Evolutionary conservation across 2,797 vertebrate species (phyloP), one percentile per base, ranked within the genome.

Genomic region (Phrynocephalus vlangalii): DNA sequence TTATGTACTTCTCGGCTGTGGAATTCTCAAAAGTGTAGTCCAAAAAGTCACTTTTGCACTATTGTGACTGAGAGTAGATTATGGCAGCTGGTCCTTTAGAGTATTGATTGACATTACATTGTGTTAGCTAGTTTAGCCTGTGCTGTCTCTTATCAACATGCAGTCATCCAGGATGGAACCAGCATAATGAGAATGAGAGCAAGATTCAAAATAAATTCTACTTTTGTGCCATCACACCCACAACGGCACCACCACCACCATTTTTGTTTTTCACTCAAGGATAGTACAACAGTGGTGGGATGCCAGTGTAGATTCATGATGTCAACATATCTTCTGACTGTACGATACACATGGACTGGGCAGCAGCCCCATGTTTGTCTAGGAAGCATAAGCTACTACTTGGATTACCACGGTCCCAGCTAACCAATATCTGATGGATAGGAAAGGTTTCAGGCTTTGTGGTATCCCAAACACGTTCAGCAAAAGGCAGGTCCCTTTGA

Each of bases 401-500:
- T 6, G 30, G 38, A 44, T 20, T 73, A 1, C 18, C n/a, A 70
- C 0, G 80, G 1, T 78, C 79, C 82, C 48, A 30, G 67, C 83
- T 44, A 44, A 44, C 38, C 5, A 44, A 44, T 44, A 44, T 44
- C 38, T 44, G 38, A 44, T 44, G 38, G 38, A 44, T 44, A 44
- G 38, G 38, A 85, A 91, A 90, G 63, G 44, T 24, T 88, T 87
- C 89, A 15, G 89, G 94, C 87, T 91, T 90, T 50, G 84, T 82
- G 52, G 8, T 85, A 86, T 91, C 33, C 88, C 28, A 92, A 86
- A 63, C 30, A 80, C 48, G 72, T 88, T 77, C 68, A 78, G 50
- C 86, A 87, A 91, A 83, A 11, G 80, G 84, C 67, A 79, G 83
- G 52, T 87, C 76, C 93, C 79, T 95, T 82, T 48, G 91, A 85